Evolutionary conservation across 2,797 vertebrate species (phyloP).

Genomic region (Sebastes minor): DNA sequence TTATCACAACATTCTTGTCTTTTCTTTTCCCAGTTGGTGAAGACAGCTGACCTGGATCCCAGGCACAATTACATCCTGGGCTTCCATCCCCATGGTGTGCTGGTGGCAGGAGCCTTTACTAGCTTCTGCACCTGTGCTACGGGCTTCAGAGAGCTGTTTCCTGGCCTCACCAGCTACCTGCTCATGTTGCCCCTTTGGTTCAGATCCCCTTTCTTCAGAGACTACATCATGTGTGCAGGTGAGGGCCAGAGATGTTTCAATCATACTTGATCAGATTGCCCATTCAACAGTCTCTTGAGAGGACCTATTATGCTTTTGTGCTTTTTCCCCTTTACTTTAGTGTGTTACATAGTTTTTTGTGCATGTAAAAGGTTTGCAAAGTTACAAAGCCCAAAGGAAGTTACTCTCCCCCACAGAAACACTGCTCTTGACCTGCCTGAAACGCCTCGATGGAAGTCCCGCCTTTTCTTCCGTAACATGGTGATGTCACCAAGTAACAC

Average conservation of each 20-base stretch:
- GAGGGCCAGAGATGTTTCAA: not conserved
- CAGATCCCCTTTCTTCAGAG: constrained; percentile 90
- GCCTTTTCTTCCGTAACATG: too few relatives aligned
- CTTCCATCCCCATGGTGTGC: constrained; percentile 92
- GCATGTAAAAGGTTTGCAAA: too few relatives aligned
- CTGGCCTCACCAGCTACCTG: constrained; percentile 85
- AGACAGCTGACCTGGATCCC: constrained; percentile 91
- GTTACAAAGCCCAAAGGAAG: too few relatives aligned
- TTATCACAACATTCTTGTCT: not conserved
- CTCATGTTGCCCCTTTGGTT: constrained; percentile 95
- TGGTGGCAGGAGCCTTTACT: constrained; percentile 88
- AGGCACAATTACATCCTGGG: constrained; percentile 90
- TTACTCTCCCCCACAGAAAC: too few relatives aligned
- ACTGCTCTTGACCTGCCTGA: too few relatives aligned
- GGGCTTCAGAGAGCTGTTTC: constrained; percentile 85
- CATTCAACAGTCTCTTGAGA: not conserved
- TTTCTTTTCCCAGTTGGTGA: constrained; percentile 83
- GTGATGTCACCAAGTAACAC: too few relatives aligned
- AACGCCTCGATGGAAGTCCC: too few relatives aligned
- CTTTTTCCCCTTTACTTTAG: too few relatives aligned
- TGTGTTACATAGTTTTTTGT: too few relatives aligned
- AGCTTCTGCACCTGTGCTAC: constrained; percentile 91
- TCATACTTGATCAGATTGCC: not conserved
- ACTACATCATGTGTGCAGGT: constrained; percentile 92
- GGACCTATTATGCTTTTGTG: too few relatives aligned